These are phyloP conservation scores for Pluvianellus socialis DNA, from an alignment of 2,113 vertebrate genomes.

Conservation along the genomic window DNA sequence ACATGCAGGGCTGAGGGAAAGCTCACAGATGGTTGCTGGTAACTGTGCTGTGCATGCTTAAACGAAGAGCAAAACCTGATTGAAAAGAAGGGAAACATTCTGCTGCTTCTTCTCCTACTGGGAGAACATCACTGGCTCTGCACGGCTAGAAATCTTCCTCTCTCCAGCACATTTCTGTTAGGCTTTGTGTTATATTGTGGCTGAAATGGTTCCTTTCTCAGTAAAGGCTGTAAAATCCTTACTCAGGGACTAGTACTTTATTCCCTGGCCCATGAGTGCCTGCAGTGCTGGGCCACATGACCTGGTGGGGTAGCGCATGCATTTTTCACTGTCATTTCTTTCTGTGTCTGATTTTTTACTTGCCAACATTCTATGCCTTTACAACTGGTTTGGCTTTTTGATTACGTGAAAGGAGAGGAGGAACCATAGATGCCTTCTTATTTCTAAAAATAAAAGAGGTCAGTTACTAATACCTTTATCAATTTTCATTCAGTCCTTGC, in stretches of 20 bases:
- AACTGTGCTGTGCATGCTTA: fast-evolving
- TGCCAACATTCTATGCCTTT: background rate
- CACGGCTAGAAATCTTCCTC: background rate
- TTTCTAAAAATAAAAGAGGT: background rate
- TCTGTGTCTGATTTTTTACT: background rate
- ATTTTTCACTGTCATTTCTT: background rate
- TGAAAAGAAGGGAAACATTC: background rate
- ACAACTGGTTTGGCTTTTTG: background rate
- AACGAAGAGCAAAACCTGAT: background rate
- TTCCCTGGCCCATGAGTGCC: background rate
- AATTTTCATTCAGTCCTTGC: background rate
- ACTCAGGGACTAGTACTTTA: background rate
- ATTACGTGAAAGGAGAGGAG: background rate
- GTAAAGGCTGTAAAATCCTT: background rate
- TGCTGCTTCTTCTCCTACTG: background rate
- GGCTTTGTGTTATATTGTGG: background rate
- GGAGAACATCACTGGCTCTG: background rate
- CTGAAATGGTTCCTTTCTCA: background rate
- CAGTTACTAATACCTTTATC: background rate
- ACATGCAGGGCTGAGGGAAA: background rate
- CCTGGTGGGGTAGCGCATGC: background rate
- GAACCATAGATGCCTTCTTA: background rate
- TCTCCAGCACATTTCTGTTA: background rate
- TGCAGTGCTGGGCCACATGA: background rate
- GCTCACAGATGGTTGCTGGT: background rate